These are phyloP conservation scores for Boleophthalmus pectinirostris DNA, from an alignment of 2,113 vertebrate species.

Conservation along the genomic window DNA sequence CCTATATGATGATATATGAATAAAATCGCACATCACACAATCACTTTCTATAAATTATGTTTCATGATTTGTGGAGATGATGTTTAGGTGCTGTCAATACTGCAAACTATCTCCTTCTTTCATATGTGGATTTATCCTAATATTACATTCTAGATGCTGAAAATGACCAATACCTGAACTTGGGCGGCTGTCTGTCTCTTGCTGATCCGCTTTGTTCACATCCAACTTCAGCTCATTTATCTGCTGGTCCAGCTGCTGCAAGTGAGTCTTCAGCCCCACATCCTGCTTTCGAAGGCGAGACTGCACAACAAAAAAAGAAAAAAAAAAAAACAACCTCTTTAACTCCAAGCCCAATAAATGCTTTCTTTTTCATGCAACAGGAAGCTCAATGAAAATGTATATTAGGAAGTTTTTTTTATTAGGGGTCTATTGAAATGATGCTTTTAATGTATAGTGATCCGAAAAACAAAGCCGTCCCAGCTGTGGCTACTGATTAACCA, in stretches of 20 bases:
- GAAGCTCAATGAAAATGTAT: not conserved
- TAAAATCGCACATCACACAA: too few species aligned
- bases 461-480: constrained; percentile 66
- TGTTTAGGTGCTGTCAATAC: not conserved
- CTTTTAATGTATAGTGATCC: constrained; percentile 64
- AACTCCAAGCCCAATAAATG: not conserved
- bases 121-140: not conserved
- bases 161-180: constrained; percentile 84
- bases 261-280: constrained; percentile 85
- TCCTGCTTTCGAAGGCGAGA: constrained; percentile 86
- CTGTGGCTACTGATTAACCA: constrained; percentile 80
- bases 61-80: not conserved
- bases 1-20: too few species aligned
- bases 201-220: constrained; percentile 81
- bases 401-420: constrained; percentile 9
- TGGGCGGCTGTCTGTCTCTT: constrained; percentile 92
- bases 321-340: not conserved
- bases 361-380: not conserved
- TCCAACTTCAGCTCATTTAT: constrained; percentile 91
- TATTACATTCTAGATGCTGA: not conserved
- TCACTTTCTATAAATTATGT: too few species aligned
- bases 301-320: constrained; percentile 63
- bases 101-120: not conserved
- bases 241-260: constrained; percentile 90
- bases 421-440: constrained; percentile 35